Percentiles rank a stretch among this genome's conserved stretches.
phyloP scores from a whole-genome alignment of 2,113 vertebrate species.

The Gymnocephalus cernua region DNA sequence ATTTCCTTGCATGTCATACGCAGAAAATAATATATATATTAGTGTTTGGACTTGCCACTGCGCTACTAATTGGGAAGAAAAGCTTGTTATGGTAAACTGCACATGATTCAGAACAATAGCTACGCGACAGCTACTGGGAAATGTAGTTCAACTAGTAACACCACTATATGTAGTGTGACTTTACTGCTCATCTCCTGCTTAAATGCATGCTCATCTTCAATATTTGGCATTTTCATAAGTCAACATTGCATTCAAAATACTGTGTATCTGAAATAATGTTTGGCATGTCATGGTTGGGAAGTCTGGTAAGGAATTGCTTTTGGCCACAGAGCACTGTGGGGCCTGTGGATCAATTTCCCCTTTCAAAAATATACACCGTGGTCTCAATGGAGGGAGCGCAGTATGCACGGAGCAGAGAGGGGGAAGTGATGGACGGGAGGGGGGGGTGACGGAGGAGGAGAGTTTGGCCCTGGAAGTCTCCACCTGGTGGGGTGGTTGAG shows the following conservation, averaged over 20 bases:
- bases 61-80: not conserved
- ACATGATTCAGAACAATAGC: not conserved
- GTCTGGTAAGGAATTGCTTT: slow-evolving; percentile 77
- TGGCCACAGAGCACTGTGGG: slow-evolving; percentile 74
- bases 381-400: slow-evolving; percentile 60
- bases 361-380: slow-evolving; percentile 82
- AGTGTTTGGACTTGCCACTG: not conserved
- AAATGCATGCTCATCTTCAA: not conserved
- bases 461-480: slow-evolving; percentile 74
- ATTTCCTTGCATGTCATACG: too few relatives aligned
- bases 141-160: not conserved
- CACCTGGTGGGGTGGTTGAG: slow-evolving; percentile 78
- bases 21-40: not conserved
- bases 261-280: slow-evolving; percentile 26
- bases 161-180: too few relatives aligned
- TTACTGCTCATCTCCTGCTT: not conserved
- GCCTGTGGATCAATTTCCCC: slow-evolving; percentile 81
- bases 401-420: slow-evolving; percentile 53
- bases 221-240: not conserved
- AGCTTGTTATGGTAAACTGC: not conserved
- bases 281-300: slow-evolving; percentile 47
- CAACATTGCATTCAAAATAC: slow-evolving; percentile 5
- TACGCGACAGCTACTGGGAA: not conserved
- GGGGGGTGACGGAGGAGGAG: slow-evolving; percentile 44
- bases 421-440: slow-evolving; percentile 51